Evolutionary conservation across 2,113 vertebrate genomes (phyloP).

Genomic region (Maccullochella peelii): DNA sequence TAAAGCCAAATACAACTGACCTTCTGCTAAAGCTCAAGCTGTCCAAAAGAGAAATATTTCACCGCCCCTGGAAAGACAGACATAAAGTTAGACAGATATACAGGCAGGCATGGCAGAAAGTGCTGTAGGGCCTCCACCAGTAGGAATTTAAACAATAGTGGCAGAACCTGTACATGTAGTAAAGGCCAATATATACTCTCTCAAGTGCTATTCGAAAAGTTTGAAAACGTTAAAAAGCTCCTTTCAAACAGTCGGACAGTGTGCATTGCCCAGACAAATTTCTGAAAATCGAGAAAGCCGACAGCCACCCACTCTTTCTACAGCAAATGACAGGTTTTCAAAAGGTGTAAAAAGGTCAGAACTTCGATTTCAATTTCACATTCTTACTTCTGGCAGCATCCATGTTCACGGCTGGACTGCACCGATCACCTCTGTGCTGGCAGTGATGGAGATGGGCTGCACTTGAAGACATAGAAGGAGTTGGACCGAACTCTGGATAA

Average conservation of each 20-base stretch:
- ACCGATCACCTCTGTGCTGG: background rate
- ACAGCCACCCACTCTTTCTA: background rate
- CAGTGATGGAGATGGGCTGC: slow-evolving; percentile 17
- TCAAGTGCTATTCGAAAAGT: background rate
- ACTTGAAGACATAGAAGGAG: background rate
- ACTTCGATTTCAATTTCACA: slow-evolving; percentile 15
- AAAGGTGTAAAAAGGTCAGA: background rate
- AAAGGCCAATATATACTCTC: background rate
- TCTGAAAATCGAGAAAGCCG: background rate
- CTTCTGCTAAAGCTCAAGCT: slow-evolving; percentile 41
- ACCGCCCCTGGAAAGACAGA: slow-evolving; percentile 9
- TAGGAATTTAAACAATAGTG: slow-evolving; percentile 1
- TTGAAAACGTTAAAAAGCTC: slow-evolving; percentile 1
- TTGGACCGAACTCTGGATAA: background rate
- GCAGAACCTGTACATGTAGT: background rate
- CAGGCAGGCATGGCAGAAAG: background rate
- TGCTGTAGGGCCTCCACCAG: background rate
- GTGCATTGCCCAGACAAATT: no score
- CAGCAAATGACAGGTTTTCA: slow-evolving; percentile 2
- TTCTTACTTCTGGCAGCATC: slow-evolving; percentile 4
- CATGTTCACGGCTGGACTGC: background rate
- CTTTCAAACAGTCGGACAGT: background rate
- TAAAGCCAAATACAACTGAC: slow-evolving; percentile 46
- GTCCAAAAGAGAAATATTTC: slow-evolving; percentile 31
- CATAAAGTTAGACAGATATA: slow-evolving; percentile 11